Evolutionary conservation across 1,140 invertebrate genomes (phyloP), one percentile per base, ranked within the genome.

Genomic region (Leucophenga varia): DNA sequence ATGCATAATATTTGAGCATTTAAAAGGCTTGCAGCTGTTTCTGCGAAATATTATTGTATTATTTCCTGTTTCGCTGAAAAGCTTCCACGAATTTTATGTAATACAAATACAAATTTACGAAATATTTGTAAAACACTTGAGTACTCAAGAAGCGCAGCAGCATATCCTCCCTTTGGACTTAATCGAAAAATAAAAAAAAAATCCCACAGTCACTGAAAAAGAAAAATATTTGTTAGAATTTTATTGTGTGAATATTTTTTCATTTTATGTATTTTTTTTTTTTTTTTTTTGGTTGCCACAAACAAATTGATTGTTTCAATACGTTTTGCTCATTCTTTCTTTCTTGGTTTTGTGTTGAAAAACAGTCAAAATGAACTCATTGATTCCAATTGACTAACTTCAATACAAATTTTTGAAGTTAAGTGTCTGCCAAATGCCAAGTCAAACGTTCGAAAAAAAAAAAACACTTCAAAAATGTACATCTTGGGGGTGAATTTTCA

Each of bases 301-400:
- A 65, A 59, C 57, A 59, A 63, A 59, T 36, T 55, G 61, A 57
- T 64, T 64, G 60, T 64, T 64, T 64, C 61, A 60, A 54, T 64
- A 60, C 60, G 45, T 39, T 54, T 42, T 35, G 28, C 9, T 19
- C 18, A 18, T 20, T 18, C n/a, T n/a, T n/a, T n/a, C n/a, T n/a
- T n/a, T 22, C 16, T 28, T 42, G 52, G 37, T 5, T 39, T 10
- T 19, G 6, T 68, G 64, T 72, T 72, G 67, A 63, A 60, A 71
- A 71, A 71, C 67, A 71, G 68, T 55, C 63, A 58, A 71, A 65
- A 71, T 64, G 67, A 50, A 71, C 61, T 69, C 61, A 65, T 72
- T 69, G 69, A 72, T 72, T 72, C 69, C 69, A 67, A 72, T 67
- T 72, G 69, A 72, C 69, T 72, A 69, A 61, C 54, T 64, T 54